Conservation (phyloP, 2,797 vertebrate species). For the Channallabes apus region DNA sequence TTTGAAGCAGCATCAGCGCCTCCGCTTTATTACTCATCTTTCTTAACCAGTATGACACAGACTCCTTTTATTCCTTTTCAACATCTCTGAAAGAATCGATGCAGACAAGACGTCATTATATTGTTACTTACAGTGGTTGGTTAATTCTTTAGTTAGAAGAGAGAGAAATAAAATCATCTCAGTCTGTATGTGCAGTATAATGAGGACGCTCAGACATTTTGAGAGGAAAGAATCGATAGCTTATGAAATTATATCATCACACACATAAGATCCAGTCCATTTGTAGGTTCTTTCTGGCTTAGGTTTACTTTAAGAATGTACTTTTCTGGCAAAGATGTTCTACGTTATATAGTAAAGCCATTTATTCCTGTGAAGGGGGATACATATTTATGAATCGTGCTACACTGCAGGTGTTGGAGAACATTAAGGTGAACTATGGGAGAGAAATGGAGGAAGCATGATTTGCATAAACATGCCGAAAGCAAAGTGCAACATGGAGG, state of each 20-base stretch:
- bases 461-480: constrained; percentile 10
- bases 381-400: too few relatives aligned
- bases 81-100: background rate
- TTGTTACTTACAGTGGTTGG: background rate
- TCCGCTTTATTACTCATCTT: background rate
- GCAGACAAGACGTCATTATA: background rate
- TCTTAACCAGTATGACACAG: background rate
- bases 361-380: too few relatives aligned
- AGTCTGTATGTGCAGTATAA: background rate
- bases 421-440: constrained; percentile 14
- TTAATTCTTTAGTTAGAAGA: background rate
- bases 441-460: background rate
- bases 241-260: background rate
- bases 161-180: background rate
- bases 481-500: constrained; percentile 5
- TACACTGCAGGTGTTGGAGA: background rate
- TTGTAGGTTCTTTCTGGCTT: background rate
- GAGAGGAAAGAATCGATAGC: background rate
- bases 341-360: too few relatives aligned
- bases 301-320: too few relatives aligned
- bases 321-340: too few relatives aligned
- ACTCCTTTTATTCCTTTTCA: background rate
- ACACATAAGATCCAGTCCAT: background rate
- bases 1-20: background rate
- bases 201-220: background rate